Base-by-base conservation (phyloP, 2,888 invertebrate genomes). In the Apodemia mormo region DNA sequence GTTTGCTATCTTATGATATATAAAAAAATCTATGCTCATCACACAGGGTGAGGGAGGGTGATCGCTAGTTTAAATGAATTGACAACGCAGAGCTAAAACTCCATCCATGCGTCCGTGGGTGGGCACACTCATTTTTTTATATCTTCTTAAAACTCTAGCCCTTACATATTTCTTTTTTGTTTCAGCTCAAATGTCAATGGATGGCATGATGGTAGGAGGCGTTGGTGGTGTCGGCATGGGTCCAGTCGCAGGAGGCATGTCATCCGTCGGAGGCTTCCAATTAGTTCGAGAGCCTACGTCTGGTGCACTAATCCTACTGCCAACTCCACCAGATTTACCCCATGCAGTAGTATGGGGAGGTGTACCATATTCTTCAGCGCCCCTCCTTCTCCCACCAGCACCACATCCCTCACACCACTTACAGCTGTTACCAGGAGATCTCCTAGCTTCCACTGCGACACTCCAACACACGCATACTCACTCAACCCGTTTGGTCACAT, bases 201-300 rank as follows among this genome's bases (percentile, higher is more conserved):
- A 96, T 86, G 95, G 96, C 80, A 95, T 96, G 94, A 94, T 96
- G 88, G 94, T 95, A 81, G 95, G 96, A 75, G 89, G 91, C 65
- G 94, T 96, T 9, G 90, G 91, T 14, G 94, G 96, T 92, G 85
- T 95, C 93, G 93, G 96, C 94, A 86, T 97, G 72, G 95, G 96
- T 70, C 96, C 97, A 68, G 84, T 92, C 66, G 90, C 88, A 70
- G 85, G 86, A 56, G 89, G 89, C 56, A 94, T 96, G 94, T 83
- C 95, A 88, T 92, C 96, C 93, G 82, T 96, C 71, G 95, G 97
- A 72, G 97, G 97, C 71, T 97, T 96, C 88, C 98, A 98, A 89
- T 94, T 98, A 81, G 96, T 97, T 68, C 95, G 98, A 75, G 98
- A 98, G 85, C 97, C 97, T 45, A 94, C 96, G 33, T 96, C 97